Evolutionary conservation across 2,797 vertebrate genomes (phyloP).

Genomic region (Xiphorhynchus erythropygius): DNA sequence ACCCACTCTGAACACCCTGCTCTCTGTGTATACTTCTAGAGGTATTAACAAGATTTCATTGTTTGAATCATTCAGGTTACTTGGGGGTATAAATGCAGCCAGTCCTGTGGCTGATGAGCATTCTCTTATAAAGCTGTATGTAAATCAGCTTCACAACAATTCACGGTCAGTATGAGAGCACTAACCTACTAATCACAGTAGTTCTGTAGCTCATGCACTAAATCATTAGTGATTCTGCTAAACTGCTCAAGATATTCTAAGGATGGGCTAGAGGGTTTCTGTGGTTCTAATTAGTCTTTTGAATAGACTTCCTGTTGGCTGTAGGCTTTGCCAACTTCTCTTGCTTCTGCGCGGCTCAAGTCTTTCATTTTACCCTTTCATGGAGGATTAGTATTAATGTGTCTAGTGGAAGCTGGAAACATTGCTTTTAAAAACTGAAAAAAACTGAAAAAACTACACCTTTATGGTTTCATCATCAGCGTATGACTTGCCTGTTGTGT

Average conservation of each 20-base stretch:
- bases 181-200: slow-evolving; percentile 63
- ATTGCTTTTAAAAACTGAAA: background rate
- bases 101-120: slow-evolving; percentile 79
- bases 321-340: slow-evolving; percentile 26
- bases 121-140: slow-evolving; percentile 79
- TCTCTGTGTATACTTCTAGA: slow-evolving; percentile 24
- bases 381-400: background rate
- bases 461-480: background rate
- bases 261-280: slow-evolving; percentile 11
- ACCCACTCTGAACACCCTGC: slow-evolving; percentile 44
- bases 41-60: slow-evolving; percentile 73
- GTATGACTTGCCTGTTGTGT: background rate
- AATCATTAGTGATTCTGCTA: slow-evolving; percentile 27
- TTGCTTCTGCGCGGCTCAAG: slow-evolving; percentile 27
- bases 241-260: slow-evolving; percentile 51
- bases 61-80: slow-evolving; percentile 78
- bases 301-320: slow-evolving; percentile 38
- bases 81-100: slow-evolving; percentile 74
- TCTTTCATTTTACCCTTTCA: slow-evolving; percentile 7
- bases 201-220: slow-evolving; percentile 59
- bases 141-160: slow-evolving; percentile 76
- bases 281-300: slow-evolving; percentile 48
- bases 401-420: background rate
- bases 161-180: slow-evolving; percentile 76
- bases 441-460: background rate